Conservation (phyloP, 2,888 invertebrate species). For the Tenodera sinensis region DNA sequence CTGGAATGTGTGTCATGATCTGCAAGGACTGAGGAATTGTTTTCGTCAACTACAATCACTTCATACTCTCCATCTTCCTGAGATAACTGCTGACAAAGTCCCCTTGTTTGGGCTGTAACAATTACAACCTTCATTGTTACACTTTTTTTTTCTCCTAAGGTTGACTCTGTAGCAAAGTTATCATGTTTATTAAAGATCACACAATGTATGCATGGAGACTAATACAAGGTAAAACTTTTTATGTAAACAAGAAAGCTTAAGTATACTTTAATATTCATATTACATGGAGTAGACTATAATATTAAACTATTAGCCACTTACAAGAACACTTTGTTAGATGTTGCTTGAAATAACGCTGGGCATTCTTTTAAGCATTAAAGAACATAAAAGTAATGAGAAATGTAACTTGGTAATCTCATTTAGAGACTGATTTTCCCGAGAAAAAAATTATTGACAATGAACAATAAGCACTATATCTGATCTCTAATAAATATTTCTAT, state of each 20-base stretch:
- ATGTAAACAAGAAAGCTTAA: neutral
- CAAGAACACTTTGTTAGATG: too few relatives aligned
- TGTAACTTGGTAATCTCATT: too few relatives aligned
- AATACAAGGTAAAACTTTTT: neutral
- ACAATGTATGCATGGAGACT: too few relatives aligned
- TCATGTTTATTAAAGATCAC: neutral
- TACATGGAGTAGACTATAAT: neutral
- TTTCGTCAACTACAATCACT: conserved; percentile 86
- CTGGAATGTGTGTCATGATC: conserved; percentile 65
- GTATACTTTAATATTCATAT: neutral
- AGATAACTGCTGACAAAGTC: conserved; percentile 48
- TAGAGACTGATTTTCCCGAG: too few relatives aligned
- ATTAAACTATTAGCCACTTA: neutral
- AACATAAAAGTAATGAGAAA: too few relatives aligned
- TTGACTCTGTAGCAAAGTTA: neutral
- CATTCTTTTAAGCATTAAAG: too few relatives aligned
- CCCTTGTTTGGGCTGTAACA: conserved; percentile 42
- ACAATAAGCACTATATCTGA: too few relatives aligned
- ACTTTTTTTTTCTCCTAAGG: conserved; percentile 31
- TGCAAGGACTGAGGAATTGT: conserved; percentile 75
- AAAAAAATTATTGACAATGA: too few relatives aligned
- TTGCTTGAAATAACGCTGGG: too few relatives aligned
- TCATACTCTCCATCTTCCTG: conserved; percentile 83
- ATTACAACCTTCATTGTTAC: conserved; percentile 42
- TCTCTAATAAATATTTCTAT: too few relatives aligned